Evolutionary conservation across 2,888 invertebrate species (phyloP).

Genomic region (Thymelicus acteon): DNA sequence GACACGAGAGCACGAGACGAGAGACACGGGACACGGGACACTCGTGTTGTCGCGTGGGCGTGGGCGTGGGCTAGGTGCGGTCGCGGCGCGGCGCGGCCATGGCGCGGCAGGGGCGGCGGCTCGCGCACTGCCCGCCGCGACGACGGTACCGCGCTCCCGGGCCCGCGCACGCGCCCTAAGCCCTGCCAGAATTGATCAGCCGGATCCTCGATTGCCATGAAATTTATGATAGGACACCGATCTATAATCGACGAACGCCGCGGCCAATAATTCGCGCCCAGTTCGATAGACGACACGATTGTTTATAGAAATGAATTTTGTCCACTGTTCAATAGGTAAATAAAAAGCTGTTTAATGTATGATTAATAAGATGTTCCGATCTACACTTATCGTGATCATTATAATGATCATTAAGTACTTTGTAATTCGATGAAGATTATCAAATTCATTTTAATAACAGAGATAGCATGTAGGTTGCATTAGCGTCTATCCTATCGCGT

Average conservation of each 20-base stretch:
- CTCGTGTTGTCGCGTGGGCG: slow-evolving; percentile 48
- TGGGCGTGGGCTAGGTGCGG: slow-evolving; percentile 55
- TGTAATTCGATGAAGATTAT: neutral
- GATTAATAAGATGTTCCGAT: neutral
- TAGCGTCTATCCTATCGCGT: neutral
- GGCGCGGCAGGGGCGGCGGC: slow-evolving; percentile 62
- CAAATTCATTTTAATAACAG: neutral
- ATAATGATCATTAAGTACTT: neutral
- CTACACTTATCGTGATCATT: neutral
- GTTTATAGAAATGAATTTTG: slow-evolving; percentile 30
- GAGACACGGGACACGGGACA: slow-evolving; percentile 14
- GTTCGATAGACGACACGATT: slow-evolving; percentile 54
- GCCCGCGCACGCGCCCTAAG: slow-evolving; percentile 49
- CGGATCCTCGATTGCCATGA: slow-evolving; percentile 79
- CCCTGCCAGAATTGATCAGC: slow-evolving; percentile 74
- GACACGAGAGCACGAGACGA: neutral
- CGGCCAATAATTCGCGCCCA: slow-evolving; percentile 54
- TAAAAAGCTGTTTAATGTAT: slow-evolving; percentile 13
- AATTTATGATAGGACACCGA: slow-evolving; percentile 81
- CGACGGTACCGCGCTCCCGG: slow-evolving; percentile 52
- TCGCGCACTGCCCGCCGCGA: slow-evolving; percentile 73
- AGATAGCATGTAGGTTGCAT: neutral
- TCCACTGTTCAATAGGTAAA: slow-evolving; percentile 26
- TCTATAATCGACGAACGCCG: slow-evolving; percentile 75
- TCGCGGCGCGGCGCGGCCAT: slow-evolving; percentile 77